Evolutionary conservation across 2,113 vertebrate species (phyloP).

Genomic region (Octodon degus): DNA sequence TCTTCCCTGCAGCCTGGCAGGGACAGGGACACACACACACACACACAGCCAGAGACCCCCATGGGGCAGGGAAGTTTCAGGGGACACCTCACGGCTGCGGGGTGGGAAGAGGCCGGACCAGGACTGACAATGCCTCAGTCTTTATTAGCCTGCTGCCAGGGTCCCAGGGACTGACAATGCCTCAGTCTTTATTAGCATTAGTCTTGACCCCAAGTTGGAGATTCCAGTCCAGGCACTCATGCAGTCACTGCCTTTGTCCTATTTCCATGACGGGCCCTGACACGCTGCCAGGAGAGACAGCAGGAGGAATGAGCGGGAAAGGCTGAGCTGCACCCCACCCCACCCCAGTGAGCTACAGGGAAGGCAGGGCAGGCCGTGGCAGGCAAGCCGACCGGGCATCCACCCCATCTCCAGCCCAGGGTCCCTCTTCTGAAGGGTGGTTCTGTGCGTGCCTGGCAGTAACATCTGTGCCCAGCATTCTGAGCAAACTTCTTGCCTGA

Average conservation of each 20-base stretch:
- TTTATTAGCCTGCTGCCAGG: not conserved
- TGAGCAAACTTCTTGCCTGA: not conserved
- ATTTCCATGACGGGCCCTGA: constrained; percentile 59
- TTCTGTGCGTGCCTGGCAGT: not conserved
- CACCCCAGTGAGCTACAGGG: not conserved
- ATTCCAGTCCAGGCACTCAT: constrained; percentile 49
- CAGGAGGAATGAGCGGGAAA: not conserved
- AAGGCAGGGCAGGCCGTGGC: not conserved
- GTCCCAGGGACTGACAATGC: not conserved
- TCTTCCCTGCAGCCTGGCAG: not conserved
- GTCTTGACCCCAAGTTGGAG: constrained; percentile 52
- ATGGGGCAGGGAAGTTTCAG: not conserved
- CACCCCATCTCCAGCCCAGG: not conserved
- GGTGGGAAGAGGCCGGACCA: not conserved
- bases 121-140: not conserved
- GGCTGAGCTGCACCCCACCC: not conserved
- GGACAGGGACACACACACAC: not conserved
- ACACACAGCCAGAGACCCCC: not conserved
- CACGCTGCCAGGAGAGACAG: constrained; percentile 1
- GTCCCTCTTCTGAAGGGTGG: not conserved
- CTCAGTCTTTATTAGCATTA: not conserved
- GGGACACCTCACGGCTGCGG: not conserved
- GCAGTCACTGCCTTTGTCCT: constrained; percentile 69
- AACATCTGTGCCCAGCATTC: not conserved
- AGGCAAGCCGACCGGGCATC: not conserved